Conservation (phyloP, 2,113 vertebrate genomes). For the Podilymbus podiceps region DNA sequence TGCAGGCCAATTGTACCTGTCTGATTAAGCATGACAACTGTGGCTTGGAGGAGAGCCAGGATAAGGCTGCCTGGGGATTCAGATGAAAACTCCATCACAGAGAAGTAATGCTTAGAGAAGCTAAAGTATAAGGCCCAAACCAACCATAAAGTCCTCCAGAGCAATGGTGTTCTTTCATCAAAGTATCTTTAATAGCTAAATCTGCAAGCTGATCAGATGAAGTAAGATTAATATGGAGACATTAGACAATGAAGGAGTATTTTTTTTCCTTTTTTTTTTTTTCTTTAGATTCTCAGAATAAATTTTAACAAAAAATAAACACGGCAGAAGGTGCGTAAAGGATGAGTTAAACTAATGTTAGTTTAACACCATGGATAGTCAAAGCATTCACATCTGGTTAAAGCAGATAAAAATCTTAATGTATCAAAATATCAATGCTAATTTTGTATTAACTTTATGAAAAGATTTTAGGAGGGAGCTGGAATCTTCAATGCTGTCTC, state of each 20-base stretch:
- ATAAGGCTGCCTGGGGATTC: background rate
- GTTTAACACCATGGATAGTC: background rate
- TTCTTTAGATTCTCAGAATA: background rate
- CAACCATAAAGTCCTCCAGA: background rate
- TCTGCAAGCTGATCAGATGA: background rate
- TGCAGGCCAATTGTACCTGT: background rate
- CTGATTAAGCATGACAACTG: background rate
- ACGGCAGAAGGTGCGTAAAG: background rate
- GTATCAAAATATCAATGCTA: background rate
- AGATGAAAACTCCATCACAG: background rate
- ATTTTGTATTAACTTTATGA: background rate
- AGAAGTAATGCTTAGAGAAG: background rate
- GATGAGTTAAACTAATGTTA: background rate
- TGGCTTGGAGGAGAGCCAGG: background rate
- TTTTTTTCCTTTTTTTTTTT: too few relatives aligned
- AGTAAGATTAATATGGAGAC: background rate
- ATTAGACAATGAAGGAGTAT: background rate
- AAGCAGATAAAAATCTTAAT: background rate
- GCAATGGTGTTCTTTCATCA: background rate
- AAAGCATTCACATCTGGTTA: background rate
- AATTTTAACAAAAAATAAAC: background rate
- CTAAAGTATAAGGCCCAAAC: background rate
- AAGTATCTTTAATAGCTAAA: background rate
- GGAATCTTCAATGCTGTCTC: background rate
- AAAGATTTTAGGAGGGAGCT: rapidly evolving